These are phyloP conservation scores for Kryptolebias ocellatus DNA, from an alignment of 2,797 vertebrate genomes.

Conservation along the genomic window DNA sequence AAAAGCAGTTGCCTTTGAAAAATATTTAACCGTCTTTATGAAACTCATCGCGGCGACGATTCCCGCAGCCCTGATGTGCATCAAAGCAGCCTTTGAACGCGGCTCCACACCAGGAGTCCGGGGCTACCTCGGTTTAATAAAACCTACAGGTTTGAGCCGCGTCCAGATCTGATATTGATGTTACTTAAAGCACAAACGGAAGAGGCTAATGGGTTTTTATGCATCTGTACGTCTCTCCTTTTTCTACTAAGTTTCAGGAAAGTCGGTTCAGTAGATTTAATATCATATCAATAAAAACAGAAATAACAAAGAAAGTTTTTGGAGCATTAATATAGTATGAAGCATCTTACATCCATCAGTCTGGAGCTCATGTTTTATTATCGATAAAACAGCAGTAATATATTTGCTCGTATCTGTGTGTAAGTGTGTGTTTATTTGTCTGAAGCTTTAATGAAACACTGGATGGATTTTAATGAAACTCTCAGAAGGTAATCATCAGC, in stretches of 20 bases:
- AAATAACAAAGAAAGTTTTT: neutral
- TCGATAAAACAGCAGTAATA: no score
- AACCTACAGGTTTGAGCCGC: neutral
- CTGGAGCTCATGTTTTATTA: no score
- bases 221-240: no score
- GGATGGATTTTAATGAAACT: no score
- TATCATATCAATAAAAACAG: neutral
- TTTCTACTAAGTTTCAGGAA: no score
- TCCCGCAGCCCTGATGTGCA: neutral
- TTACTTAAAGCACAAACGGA: neutral
- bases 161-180: neutral
- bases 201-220: neutral
- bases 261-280: no score
- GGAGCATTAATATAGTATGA: no score
- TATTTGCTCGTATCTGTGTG: no score
- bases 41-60: slow-evolving; percentile 2
- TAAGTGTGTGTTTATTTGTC: no score
- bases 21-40: neutral
- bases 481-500: no score
- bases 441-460: no score
- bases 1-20: slow-evolving; percentile 9
- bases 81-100: neutral
- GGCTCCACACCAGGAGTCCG: neutral
- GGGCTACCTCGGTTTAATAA: neutral
- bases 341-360: no score